Base-by-base conservation (phyloP, 1,140 invertebrate species). In the Drusus annulatus region DNA sequence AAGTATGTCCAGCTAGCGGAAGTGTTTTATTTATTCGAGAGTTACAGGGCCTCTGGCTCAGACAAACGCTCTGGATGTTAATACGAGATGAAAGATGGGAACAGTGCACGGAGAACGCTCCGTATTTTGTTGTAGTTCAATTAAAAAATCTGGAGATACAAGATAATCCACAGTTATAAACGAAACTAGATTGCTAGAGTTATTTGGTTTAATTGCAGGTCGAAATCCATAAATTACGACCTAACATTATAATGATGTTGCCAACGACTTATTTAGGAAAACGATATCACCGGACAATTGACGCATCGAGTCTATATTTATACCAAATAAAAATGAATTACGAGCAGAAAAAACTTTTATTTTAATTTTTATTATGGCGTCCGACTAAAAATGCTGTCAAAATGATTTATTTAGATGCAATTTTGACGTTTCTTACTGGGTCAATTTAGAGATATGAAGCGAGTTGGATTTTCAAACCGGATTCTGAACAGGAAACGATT, bases 21-120 rank as follows among this genome's bases (percentile, higher is more conserved):
- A 68, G 63, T 68, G 31, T 68, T 68, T 68, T 68, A 71, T 71
- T 71, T 71, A 71, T 71, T 45, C 7, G 68, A 51, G 45, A 17
- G 68, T 17, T 71, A 36, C 45, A n/a, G 31, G 51, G 65, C 65
- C 21, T 6, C 10, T 50, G 65, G 45, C 28, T 31, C 65, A 69
- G 65, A 69, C 51, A 69, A 69, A 51, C 65, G 52, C 16, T 50
- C n/a, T 65, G 62, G 58, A 71, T 52, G 68, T 71, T 51, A 52
- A 71, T 71, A 36, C 68, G 36, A 17, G 7, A 71, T 52, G 68
- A 71, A 51, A 71, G 68, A 71, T 71, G 68, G 68, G 19, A 63
- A 23, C 60, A 63, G 15, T 5, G 23, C 23, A 28, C 19, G 60
- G 45, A 51, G 68, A 71, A 71, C 17, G 36, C 52, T 71, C 51